Evolutionary conservation across 2,888 invertebrate genomes (phyloP).

Genomic region (Ectemnius cavifrons): DNA sequence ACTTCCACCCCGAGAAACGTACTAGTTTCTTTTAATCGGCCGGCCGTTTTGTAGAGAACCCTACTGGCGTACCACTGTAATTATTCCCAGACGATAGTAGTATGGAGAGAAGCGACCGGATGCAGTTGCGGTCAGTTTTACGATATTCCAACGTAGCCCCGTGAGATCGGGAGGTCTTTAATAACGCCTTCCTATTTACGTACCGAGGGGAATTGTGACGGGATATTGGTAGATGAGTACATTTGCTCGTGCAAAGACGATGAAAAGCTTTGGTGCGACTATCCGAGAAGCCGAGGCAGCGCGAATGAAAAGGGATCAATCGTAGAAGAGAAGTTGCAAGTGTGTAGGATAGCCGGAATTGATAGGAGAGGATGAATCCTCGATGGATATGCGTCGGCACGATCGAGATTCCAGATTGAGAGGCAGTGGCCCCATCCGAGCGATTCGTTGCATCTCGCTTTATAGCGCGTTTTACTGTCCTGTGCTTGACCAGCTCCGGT

Average conservation of each 20-base stretch:
- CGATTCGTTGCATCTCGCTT: constrained; percentile 57
- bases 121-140: constrained; percentile 43
- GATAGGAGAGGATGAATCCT: constrained; percentile 42
- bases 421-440: constrained; percentile 15
- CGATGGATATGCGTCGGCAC: constrained; percentile 39
- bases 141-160: constrained; percentile 25
- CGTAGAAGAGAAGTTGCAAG: constrained; percentile 32
- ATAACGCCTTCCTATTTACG: constrained; percentile 15
- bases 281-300: neutral
- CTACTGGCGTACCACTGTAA: constrained; percentile 17
- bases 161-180: constrained; percentile 40
- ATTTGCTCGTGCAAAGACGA: neutral
- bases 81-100: constrained; percentile 22
- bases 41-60: neutral
- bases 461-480: constrained; percentile 64
- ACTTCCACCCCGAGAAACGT: neutral
- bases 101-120: constrained; percentile 28
- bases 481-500: constrained; percentile 63
- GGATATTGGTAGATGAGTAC: neutral
- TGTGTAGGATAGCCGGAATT: neutral
- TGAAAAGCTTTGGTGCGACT: too few species aligned
- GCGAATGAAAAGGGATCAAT: constrained; percentile 10
- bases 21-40: neutral
- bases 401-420: constrained; percentile 62
- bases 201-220: neutral